phyloP scores from a whole-genome alignment of 2,113 vertebrate genomes.

The Tragulus kanchil region DNA sequence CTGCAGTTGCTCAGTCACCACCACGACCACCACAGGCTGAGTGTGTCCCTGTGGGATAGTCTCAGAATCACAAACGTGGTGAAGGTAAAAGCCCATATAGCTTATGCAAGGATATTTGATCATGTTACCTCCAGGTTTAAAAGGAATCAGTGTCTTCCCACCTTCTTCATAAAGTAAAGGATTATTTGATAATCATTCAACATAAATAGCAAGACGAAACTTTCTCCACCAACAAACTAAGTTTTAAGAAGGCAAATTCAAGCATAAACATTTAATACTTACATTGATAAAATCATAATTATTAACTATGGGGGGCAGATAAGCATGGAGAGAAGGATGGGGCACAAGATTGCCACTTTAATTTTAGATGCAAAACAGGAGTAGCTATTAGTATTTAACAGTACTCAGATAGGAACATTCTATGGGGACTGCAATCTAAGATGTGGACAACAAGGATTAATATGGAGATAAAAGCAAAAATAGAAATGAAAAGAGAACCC shows the following conservation, averaged over 20 bases:
- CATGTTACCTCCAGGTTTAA: not conserved
- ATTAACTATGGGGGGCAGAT: not conserved
- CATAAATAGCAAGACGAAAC: not conserved
- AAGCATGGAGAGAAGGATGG: not conserved
- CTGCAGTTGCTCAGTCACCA: not conserved
- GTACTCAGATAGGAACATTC: not conserved
- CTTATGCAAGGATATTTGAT: not conserved
- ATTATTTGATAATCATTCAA: conserved; percentile 12
- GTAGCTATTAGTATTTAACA: not conserved
- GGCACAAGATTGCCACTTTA: not conserved
- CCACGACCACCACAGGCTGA: not conserved
- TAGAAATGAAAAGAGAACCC: not conserved
- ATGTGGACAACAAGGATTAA: not conserved
- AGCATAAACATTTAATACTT: conserved; percentile 39
- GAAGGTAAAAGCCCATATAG: not conserved
- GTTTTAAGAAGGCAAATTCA: not conserved
- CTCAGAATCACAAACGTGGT: not conserved
- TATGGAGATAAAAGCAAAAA: conserved; percentile 25
- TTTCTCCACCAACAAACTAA: conserved; percentile 25
- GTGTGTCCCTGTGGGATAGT: not conserved
- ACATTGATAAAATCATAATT: conserved; percentile 13
- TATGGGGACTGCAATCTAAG: not conserved
- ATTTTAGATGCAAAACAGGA: conserved; percentile 38
- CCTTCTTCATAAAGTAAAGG: conserved; percentile 33
- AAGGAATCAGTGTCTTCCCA: not conserved